Conservation (phyloP, 2,888 invertebrate species). For the Agonopterix alstromeriana region DNA sequence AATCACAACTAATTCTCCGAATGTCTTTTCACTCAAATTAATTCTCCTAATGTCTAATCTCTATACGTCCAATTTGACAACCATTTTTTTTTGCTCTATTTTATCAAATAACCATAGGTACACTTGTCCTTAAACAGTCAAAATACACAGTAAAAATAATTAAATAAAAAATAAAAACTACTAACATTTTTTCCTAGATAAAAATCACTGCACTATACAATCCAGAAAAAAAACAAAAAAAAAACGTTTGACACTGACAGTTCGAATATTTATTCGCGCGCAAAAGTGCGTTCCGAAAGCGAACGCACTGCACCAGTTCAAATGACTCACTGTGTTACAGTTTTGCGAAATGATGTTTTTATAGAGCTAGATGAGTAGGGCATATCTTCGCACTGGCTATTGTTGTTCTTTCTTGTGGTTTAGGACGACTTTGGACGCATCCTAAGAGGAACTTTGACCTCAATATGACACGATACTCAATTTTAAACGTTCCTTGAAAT, state of each 20-base stretch:
- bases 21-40: no score
- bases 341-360: slow-evolving; percentile 51
- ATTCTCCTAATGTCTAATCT: no score
- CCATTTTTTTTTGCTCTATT: no score
- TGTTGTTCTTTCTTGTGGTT: background rate
- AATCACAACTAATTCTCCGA: no score
- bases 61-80: no score
- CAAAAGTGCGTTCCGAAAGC: slow-evolving; percentile 22
- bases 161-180: no score
- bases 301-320: slow-evolving; percentile 36
- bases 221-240: background rate
- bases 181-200: no score
- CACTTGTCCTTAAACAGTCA: no score
- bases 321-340: slow-evolving; percentile 44
- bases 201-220: no score
- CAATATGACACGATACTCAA: background rate
- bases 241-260: background rate
- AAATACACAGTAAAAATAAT: no score
- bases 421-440: background rate
- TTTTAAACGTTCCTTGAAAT: background rate
- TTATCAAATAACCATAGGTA: no score
- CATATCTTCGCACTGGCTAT: slow-evolving; percentile 24
- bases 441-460: background rate
- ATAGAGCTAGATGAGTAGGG: slow-evolving; percentile 36
- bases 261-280: slow-evolving; percentile 17